Percentiles rank a stretch among this genome's conserved stretches.
phyloP scores from a whole-genome alignment of 2,113 vertebrate species.

The Oncorhynchus keta region DNA sequence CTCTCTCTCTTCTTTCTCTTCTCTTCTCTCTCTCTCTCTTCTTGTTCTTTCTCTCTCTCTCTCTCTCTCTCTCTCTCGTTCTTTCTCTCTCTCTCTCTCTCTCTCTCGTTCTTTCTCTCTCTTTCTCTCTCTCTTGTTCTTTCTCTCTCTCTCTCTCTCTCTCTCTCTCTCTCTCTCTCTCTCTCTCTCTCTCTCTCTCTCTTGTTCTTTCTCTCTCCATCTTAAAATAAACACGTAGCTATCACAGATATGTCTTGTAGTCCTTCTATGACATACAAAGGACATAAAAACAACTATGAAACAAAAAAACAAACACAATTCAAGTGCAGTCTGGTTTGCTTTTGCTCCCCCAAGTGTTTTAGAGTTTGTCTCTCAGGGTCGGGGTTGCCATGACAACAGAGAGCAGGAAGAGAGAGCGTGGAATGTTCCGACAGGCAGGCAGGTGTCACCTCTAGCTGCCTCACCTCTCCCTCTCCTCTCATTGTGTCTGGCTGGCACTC shows the following conservation, averaged over 20 bases:
- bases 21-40: no score
- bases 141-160: not conserved
- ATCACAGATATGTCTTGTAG: not conserved
- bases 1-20: no score
- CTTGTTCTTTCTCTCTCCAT: conserved; percentile 18
- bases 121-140: no score
- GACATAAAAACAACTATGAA: not conserved
- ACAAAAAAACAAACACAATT: not conserved
- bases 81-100: no score
- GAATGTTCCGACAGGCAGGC: conserved; percentile 67
- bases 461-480: conserved; percentile 72
- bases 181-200: not conserved
- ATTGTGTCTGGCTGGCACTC: conserved; percentile 60
- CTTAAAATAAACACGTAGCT: not conserved
- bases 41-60: no score
- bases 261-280: conserved; percentile 2
- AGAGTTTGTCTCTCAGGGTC: conserved; percentile 73
- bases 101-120: conserved; percentile 10
- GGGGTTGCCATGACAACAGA: conserved; percentile 84
- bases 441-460: conserved; percentile 86
- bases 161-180: not conserved
- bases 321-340: not conserved
- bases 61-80: no score
- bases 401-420: conserved; percentile 24
- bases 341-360: conserved; percentile 46